Percentiles rank a stretch among this genome's conserved stretches.
phyloP scores from a whole-genome alignment of 2,797 vertebrate genomes.

The Thunnus albacares region DNA sequence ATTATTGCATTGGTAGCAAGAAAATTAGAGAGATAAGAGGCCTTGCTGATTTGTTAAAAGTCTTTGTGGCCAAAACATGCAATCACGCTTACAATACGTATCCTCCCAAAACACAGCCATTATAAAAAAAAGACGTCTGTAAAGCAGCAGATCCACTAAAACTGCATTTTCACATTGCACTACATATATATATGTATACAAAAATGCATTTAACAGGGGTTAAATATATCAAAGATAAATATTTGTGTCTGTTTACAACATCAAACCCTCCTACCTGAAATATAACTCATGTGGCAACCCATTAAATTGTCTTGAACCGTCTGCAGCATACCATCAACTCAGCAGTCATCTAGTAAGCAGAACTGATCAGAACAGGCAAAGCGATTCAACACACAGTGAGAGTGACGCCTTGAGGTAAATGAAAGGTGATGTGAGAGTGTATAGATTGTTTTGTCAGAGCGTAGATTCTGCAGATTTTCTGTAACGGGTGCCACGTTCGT shows the following conservation, averaged over 20 bases:
- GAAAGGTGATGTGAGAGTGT: slow-evolving; percentile 70
- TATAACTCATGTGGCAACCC: slow-evolving; percentile 8
- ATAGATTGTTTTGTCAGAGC: slow-evolving; percentile 77
- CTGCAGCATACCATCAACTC: slow-evolving; percentile 28
- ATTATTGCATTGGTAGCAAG: not conserved
- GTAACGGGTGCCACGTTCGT: slow-evolving; percentile 67
- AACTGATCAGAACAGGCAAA: slow-evolving; percentile 72
- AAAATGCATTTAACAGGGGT: not conserved
- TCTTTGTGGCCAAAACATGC: not conserved
- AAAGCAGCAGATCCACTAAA: not conserved
- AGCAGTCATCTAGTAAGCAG: slow-evolving; percentile 60
- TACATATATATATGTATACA: not conserved
- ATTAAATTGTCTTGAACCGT: slow-evolving; percentile 33
- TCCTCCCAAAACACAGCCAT: not conserved
- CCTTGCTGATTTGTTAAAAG: not conserved
- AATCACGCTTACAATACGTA: not conserved
- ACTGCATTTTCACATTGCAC: not conserved
- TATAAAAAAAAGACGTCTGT: too few species aligned
- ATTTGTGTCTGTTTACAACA: not conserved
- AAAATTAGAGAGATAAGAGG: not conserved
- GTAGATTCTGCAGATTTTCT: slow-evolving; percentile 66
- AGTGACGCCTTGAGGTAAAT: slow-evolving; percentile 66
- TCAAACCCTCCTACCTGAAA: not conserved
- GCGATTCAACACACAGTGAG: slow-evolving; percentile 60
- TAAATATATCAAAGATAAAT: not conserved